Evolutionary conservation across 2,113 vertebrate species (phyloP).

Genomic region (Chaetops frenatus): DNA sequence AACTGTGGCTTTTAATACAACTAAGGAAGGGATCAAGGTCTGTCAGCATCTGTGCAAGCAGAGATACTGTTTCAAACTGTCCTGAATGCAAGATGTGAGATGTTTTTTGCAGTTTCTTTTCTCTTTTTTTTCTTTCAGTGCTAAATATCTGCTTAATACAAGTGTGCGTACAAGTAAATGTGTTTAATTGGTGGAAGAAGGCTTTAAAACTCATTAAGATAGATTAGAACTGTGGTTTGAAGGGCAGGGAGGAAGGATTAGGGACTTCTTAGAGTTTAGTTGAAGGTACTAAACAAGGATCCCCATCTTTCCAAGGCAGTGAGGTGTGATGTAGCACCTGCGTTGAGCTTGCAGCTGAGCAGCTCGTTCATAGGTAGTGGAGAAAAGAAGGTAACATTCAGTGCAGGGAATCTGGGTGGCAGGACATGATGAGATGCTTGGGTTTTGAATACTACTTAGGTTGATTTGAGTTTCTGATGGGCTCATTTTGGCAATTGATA

Average conservation of each 20-base stretch:
- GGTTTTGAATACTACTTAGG: background rate
- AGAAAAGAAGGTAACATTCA: background rate
- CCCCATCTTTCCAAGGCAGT: background rate
- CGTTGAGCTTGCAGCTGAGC: background rate
- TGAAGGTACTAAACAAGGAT: background rate
- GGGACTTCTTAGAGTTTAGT: background rate
- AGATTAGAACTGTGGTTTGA: background rate
- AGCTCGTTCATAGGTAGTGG: background rate
- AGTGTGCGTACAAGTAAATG: accelerated
- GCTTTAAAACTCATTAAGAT: background rate
- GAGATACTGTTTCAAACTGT: background rate
- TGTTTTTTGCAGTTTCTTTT: background rate
- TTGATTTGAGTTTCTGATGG: background rate
- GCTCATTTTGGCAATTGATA: background rate
- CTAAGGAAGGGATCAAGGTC: constrained; percentile 33
- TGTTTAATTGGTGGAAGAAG: background rate
- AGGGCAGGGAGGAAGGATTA: background rate
- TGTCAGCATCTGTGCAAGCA: constrained; percentile 26
- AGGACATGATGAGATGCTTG: background rate
- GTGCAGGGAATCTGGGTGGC: background rate
- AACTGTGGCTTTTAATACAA: background rate
- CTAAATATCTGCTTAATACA: background rate
- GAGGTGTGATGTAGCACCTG: background rate
- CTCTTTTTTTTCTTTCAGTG: background rate
- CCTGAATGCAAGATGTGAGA: background rate